Evolutionary conservation across 2,888 invertebrate species (phyloP), one percentile per base, ranked within the genome.

Genomic region (Lithodes maja): DNA sequence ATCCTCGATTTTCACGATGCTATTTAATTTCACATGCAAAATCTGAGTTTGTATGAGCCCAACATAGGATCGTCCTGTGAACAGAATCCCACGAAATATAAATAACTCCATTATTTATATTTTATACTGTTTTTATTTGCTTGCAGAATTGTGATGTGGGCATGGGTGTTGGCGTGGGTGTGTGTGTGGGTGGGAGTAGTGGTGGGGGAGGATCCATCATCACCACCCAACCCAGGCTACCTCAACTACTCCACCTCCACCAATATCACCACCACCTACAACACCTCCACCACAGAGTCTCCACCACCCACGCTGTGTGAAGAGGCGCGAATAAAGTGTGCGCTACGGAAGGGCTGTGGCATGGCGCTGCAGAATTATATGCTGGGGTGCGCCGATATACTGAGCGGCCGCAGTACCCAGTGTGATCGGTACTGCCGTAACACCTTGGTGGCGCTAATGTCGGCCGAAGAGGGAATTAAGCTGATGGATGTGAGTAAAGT

Each of bases 311-410:
- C 69, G 3, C 93, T 93, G 79, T 97, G 97, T 94, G 95, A 95
- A 49, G 92, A 91, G 33, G 97, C 97, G 54, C 95, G 96, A 90
- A 94, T 96, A 92, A 96, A 95, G 93, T 97, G 97, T 94, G 96
- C 96, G 12, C 96, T 95, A 93, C 95, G 97, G 92, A 95, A 95
- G 55, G 97, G 97, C 92, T 97, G 97, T 93, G 96, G 96, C 71
- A 95, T 95, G 93, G 97, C 97, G 12, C 95, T 97, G 90, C 96
- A 96, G 93, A 96, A 96, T 94, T 97, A 97, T 94, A 95, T 97
- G 93, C 94, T 96, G 91, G 95, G 96, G 92, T 97, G 97, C 93
- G 95, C 95, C 3, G 96, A 96, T 61, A 94, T 97, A 68, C 95
- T 96, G 79, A 95, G 95, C 54, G 91, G 94, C 92, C 92, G 93